Conservation (phyloP, 2,888 invertebrate genomes). For the Neoaliturus tenellus region DNA sequence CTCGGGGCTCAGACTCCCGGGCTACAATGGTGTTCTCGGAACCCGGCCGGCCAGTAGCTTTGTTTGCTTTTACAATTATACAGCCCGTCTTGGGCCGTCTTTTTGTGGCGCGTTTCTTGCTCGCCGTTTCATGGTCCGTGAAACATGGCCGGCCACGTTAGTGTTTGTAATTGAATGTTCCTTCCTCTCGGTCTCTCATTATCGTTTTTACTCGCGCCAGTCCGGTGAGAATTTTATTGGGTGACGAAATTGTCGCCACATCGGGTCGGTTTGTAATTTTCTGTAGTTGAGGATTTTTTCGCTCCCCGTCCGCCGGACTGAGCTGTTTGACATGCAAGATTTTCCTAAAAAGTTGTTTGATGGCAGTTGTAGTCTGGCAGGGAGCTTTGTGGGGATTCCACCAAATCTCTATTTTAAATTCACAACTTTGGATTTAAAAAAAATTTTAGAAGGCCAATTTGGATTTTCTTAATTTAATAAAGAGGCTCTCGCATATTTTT, state of each 20-base stretch:
- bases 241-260: background rate
- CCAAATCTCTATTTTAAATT: no score
- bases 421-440: no score
- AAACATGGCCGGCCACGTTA: conserved; percentile 3
- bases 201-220: background rate
- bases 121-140: background rate
- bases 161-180: conserved; percentile 24
- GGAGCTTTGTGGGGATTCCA: no score
- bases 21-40: conserved; percentile 1
- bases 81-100: conserved; percentile 14
- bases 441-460: no score
- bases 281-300: background rate
- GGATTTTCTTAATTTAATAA: no score
- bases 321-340: background rate
- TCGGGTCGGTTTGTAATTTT: conserved; percentile 5
- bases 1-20: background rate
- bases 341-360: background rate
- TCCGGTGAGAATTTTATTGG: conserved; percentile 24
- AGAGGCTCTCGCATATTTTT: no score
- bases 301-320: background rate
- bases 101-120: conserved; percentile 25
- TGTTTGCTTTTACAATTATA: conserved; percentile 43
- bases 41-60: conserved; percentile 20
- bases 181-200: background rate
- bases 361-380: background rate